phyloP scores from a whole-genome alignment of 2,888 invertebrate genomes.

The Polyommatus iphigenia region DNA sequence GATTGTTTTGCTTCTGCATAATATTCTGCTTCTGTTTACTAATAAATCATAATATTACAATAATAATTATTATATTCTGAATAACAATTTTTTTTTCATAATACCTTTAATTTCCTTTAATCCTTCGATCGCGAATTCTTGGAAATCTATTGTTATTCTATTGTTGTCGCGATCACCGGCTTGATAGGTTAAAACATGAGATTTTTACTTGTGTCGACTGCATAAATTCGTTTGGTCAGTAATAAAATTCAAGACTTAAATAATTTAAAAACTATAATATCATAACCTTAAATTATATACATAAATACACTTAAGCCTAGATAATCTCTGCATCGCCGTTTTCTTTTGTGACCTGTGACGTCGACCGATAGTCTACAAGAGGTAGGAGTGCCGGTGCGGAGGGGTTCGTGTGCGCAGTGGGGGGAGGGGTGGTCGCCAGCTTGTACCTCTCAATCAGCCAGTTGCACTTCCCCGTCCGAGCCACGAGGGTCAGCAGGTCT shows the following conservation, averaged over 20 bases:
- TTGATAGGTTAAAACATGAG: background rate
- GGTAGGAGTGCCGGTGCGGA: conserved; percentile 64
- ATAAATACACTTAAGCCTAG: conserved; percentile 44
- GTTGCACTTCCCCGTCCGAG: conserved; percentile 79
- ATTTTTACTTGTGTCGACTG: background rate
- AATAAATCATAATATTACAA: background rate
- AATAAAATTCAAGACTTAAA: conserved; percentile 54
- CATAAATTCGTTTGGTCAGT: background rate
- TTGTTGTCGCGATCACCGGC: too few species aligned
- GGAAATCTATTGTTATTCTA: too few species aligned
- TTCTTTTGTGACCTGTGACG: conserved; percentile 60
- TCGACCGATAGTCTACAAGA: conserved; percentile 62
- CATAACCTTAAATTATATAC: conserved; percentile 41
- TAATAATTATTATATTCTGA: background rate
- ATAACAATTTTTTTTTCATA: background rate
- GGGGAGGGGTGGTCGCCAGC: conserved; percentile 66
- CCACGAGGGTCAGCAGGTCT: conserved; percentile 84
- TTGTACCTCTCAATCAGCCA: conserved; percentile 70
- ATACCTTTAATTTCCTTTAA: background rate
- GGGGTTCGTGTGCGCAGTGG: conserved; percentile 68
- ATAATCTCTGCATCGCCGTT: conserved; percentile 58
- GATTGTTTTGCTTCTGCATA: background rate
- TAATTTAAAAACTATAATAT: conserved; percentile 58
- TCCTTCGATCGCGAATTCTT: too few species aligned
- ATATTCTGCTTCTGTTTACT: too few species aligned